A percentile compares a stretch with the other conserved stretches of the same genome.
phyloP scores from a whole-genome alignment of 2,797 vertebrate genomes.

The Acipenser oxyrinchus region DNA sequence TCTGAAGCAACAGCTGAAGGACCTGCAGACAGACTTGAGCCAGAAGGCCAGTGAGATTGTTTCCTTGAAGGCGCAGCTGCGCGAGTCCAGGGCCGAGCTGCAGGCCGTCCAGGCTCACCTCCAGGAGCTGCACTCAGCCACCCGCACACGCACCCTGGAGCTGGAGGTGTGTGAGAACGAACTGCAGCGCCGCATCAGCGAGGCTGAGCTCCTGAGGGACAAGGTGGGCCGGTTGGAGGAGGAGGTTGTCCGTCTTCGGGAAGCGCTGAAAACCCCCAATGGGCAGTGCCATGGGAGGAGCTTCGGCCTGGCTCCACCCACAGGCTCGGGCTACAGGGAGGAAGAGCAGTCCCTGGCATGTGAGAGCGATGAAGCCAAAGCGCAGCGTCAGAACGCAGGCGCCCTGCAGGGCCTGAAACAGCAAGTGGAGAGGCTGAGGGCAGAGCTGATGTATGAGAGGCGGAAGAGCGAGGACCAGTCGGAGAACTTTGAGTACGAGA shows the following conservation, averaged over 20 bases:
- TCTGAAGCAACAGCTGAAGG: slow-evolving; percentile 94
- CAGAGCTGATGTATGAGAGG: slow-evolving; percentile 66
- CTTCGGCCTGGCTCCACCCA: slow-evolving; percentile 6
- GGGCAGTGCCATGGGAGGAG: not conserved
- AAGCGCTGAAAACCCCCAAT: slow-evolving; percentile 37
- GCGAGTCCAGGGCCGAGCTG: slow-evolving; percentile 75
- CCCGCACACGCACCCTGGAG: slow-evolving; percentile 76
- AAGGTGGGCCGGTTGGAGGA: slow-evolving; percentile 76
- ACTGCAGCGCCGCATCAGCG: slow-evolving; percentile 86
- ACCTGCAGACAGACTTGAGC: slow-evolving; percentile 78
- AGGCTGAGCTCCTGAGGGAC: slow-evolving; percentile 81
- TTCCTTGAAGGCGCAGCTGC: slow-evolving; percentile 76
- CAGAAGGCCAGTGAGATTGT: slow-evolving; percentile 83
- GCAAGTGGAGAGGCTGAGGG: slow-evolving; percentile 68
- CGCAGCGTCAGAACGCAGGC: slow-evolving; percentile 54
- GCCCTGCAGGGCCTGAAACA: slow-evolving; percentile 54
- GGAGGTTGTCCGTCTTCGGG: slow-evolving; percentile 63
- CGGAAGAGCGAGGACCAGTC: slow-evolving; percentile 66
- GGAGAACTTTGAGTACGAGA: slow-evolving; percentile 75
- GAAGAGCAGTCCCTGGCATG: slow-evolving; percentile 63
- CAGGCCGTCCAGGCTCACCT: slow-evolving; percentile 74
- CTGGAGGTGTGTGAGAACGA: slow-evolving; percentile 91
- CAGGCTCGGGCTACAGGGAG: slow-evolving; percentile 25
- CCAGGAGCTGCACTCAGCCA: slow-evolving; percentile 69
- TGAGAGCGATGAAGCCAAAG: slow-evolving; percentile 69